These are phyloP conservation scores for Parnassius glacialis DNA, from an alignment of 2,888 invertebrate species.

Conservation along the genomic window DNA sequence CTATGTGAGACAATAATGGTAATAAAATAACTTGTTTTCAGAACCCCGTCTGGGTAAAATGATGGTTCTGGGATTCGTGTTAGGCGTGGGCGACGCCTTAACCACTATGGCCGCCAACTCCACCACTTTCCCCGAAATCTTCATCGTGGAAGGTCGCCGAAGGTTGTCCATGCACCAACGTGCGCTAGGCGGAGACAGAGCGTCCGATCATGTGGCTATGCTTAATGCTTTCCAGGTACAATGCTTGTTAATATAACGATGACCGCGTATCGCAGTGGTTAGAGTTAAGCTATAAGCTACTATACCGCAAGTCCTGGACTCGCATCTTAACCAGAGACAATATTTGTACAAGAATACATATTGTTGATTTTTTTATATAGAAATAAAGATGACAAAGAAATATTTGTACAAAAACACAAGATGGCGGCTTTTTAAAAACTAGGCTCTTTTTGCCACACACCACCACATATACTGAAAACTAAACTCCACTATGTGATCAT, in stretches of 20 bases:
- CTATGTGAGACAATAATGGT: too few species aligned
- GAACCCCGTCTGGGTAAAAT: conserved; percentile 98
- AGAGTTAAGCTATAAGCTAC: background rate
- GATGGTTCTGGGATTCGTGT: conserved; percentile 96
- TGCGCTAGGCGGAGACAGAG: conserved; percentile 91
- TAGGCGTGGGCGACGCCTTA: conserved; percentile 94
- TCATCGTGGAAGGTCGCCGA: conserved; percentile 88
- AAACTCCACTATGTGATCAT: too few species aligned
- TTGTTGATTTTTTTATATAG: too few species aligned
- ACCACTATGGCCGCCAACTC: conserved; percentile 97
- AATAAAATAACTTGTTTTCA: conserved; percentile 27
- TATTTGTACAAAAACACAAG: too few species aligned
- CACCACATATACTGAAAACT: too few species aligned
- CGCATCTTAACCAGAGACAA: too few species aligned
- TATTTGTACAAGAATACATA: too few species aligned
- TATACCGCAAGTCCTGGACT: background rate
- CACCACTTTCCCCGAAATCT: conserved; percentile 97
- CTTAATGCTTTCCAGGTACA: conserved; percentile 91
- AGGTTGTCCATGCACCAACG: conserved; percentile 92
- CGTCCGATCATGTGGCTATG: conserved; percentile 97
- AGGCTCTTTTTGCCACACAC: too few species aligned
- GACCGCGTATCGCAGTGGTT: too few species aligned
- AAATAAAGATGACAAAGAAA: too few species aligned
- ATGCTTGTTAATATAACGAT: conserved; percentile 2
- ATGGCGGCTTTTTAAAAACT: too few species aligned